Base-by-base conservation (phyloP, 2,797 vertebrate genomes). In the Erethizon dorsatum region DNA sequence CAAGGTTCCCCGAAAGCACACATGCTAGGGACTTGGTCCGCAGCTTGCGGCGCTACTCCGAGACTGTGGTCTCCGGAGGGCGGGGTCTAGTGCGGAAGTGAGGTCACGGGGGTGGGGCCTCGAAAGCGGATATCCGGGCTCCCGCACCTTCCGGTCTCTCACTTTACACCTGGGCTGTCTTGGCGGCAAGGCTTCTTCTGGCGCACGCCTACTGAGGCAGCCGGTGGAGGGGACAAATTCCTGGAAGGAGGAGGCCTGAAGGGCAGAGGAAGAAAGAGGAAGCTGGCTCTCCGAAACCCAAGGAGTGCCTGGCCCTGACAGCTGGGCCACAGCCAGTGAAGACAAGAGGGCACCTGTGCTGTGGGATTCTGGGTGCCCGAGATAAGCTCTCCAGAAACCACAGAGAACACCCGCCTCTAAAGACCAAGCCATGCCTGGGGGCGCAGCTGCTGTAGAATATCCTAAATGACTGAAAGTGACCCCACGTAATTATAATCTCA, bases 141-240 rank as follows among this genome's bases (percentile, higher is more conserved):
- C 10, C 12, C 18, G 10, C 41, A 8, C 11, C 24, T 77, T 50
- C 22, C 26, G 26, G 5, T 15, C 41, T 71, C 67, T 52, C 47
- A 2, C 12, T 5, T 33, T 14, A 12, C 13, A 0, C 2, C 13
- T 2, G 3, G 3, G 65, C 33, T 67, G 33, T 2, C 24, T 9
- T 61, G 24, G 26, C 22, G 24, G 24, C 7, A 14, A 57, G 17
- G 20, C 24, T 8, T 3, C 37, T 9, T 7, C 67, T 7, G 13
- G 5, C 9, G 4, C n/a, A 13, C 71, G 6, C 5, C 41, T 45
- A 2, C 41, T 12, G 71, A 20, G 41, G 71, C 22, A 2, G 41
- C 10, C 2, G 22, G n/a, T 22, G 69, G 1, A 12, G 22, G 7
- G 41, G 45, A 73, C 41, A 26, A 1, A 24, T 26, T 73, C 37